Percentiles rank a stretch among this genome's conserved stretches.
These are phyloP conservation scores for Cotesia chilonis DNA, from an alignment of 1,140 invertebrate genomes.

Conservation along the genomic window DNA sequence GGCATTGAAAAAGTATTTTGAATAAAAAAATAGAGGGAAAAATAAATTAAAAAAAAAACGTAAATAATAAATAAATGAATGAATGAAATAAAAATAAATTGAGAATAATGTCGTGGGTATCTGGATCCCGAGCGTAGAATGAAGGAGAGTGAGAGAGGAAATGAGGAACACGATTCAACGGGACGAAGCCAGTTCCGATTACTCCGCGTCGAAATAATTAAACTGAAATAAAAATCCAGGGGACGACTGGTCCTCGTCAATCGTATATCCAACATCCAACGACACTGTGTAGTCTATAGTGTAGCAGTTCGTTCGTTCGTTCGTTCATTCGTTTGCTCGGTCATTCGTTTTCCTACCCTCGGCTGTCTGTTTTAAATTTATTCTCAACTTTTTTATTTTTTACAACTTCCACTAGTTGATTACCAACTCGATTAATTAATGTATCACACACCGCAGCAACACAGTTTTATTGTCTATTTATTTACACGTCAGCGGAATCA, in stretches of 20 bases:
- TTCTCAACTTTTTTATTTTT: constrained; percentile 26
- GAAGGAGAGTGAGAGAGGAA: constrained; percentile 3
- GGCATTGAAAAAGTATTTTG: constrained; percentile 15
- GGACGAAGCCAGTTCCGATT: constrained; percentile 44
- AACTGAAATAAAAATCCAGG: constrained; percentile 54
- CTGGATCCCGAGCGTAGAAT: constrained; percentile 8
- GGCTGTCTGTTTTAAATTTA: constrained; percentile 23
- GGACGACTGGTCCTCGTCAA: constrained; percentile 45
- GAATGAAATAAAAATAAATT: neutral
- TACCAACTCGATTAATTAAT: constrained; percentile 26
- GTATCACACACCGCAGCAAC: constrained; percentile 10
- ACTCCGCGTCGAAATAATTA: constrained; percentile 52
- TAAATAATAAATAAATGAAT: constrained; percentile 8
- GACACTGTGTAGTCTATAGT: constrained; percentile 39
- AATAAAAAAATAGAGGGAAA: constrained; percentile 5
- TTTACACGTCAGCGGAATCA: neutral
- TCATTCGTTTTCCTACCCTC: constrained; percentile 32
- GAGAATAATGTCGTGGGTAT: constrained; percentile 31
- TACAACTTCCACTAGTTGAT: neutral
- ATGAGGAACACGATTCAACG: constrained; percentile 35
- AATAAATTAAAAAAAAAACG: constrained; percentile 18
- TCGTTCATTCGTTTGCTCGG: neutral
- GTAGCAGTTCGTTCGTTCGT: constrained; percentile 24
- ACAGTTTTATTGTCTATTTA: neutral
- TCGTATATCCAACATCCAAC: constrained; percentile 38